Conservation (phyloP, 2,888 invertebrate species). For the Pecten maximus region DNA sequence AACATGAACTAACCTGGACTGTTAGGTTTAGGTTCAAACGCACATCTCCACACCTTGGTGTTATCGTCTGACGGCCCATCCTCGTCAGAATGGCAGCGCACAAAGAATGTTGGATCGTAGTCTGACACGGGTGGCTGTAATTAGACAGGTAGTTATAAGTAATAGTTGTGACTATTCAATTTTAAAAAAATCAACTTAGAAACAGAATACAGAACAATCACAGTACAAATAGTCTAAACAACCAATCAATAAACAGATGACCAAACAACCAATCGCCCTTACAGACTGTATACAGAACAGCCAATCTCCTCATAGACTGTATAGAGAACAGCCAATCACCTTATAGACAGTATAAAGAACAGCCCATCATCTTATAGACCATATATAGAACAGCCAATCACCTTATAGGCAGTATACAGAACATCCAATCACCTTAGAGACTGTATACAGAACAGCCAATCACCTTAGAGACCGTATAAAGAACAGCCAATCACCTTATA, state of each 20-base stretch:
- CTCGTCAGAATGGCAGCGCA: constrained; percentile 83
- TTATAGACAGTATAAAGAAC: neutral
- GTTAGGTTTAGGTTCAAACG: constrained; percentile 82
- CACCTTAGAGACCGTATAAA: neutral
- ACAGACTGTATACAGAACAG: neutral
- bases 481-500: neutral
- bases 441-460: neutral
- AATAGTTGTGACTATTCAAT: no score
- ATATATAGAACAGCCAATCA: neutral
- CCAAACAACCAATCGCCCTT: neutral
- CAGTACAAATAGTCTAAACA: no score
- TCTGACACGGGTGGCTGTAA: constrained; percentile 69
- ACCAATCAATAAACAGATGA: neutral
- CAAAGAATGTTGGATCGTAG: constrained; percentile 79
- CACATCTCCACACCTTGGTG: constrained; percentile 84
- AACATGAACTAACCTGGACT: constrained; percentile 62
- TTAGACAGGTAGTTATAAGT: constrained; percentile 37
- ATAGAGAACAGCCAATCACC: neutral
- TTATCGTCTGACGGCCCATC: constrained; percentile 82
- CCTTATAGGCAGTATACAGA: neutral
- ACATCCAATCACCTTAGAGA: neutral
- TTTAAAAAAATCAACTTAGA: no score
- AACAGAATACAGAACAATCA: no score
- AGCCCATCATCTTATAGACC: no score
- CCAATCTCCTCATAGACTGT: no score